Conservation (phyloP, 2,797 vertebrate species). For the Knipowitschia caucasica region DNA sequence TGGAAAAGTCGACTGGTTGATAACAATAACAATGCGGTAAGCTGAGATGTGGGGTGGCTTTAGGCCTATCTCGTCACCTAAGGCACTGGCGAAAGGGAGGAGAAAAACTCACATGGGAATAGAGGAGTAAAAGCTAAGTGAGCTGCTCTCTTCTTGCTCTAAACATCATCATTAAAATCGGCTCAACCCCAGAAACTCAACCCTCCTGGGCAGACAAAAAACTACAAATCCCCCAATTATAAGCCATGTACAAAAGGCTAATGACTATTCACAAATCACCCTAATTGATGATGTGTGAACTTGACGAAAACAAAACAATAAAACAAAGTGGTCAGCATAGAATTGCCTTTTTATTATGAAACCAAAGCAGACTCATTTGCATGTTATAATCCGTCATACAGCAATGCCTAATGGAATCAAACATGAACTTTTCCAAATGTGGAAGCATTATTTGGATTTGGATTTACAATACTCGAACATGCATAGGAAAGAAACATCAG, state of each 20-base stretch:
- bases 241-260: background rate
- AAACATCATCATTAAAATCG: slow-evolving; percentile 4
- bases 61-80: slow-evolving; percentile 31
- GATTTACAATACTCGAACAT: no score
- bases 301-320: background rate
- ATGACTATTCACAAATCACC: slow-evolving; percentile 7
- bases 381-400: background rate
- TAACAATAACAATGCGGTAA: slow-evolving; percentile 6
- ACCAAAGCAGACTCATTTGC: background rate
- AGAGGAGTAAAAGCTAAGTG: slow-evolving; percentile 8
- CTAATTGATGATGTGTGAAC: background rate
- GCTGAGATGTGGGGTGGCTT: slow-evolving; percentile 8
- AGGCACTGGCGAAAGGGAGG: slow-evolving; percentile 14
- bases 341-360: background rate
- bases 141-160: slow-evolving; percentile 20
- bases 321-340: background rate
- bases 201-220: slow-evolving; percentile 4
- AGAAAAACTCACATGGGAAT: slow-evolving; percentile 4
- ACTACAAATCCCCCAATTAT: background rate
- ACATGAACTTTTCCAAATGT: no score
- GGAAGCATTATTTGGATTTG: no score
- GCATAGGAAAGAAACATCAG: no score
- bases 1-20: slow-evolving; percentile 7
- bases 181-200: background rate
- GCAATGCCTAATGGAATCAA: background rate